Base-by-base conservation (phyloP, 2,797 vertebrate genomes). In the Lepilemur ruficaudatus region DNA sequence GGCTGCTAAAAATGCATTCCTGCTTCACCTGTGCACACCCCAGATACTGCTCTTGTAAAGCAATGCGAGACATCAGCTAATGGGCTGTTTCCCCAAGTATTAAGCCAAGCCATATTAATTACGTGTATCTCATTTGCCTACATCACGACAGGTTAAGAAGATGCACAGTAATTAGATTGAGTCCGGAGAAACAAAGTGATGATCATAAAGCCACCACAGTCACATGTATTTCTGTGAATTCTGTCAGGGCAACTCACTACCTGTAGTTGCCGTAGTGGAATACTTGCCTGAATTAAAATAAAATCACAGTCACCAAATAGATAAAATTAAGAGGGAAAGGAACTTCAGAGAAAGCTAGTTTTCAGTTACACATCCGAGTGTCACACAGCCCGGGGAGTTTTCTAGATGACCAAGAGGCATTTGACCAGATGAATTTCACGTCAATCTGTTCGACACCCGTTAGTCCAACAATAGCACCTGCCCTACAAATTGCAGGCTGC, bases 191-290 rank as follows among this genome's bases (percentile, higher is more conserved):
- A 23, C 2, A 8, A 20, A 35, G 11, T 25, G 2, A 9, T 5
- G 15, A 11, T 8, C 0, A 5, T 0, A 20, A 8, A 14, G 12
- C 7, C 25, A 4, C 10, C 15, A 0, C 1, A 1, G 32, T 38
- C 43, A 25, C 11, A 3, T 4, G 4, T 3, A 5, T 1, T 28
- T 23, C 25, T 57, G 10, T 48, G 82, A 59, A 9, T 12, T 22
- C 35, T 38, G 1, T 35, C 70, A 4, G 61, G 41, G n/a, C 5
- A 0, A 1, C n/a, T 25, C 41, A 4, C 35, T 8, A 8, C 4
- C n/a, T 32, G 5, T 0, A 32, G 38, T 8, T 20, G 4, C 20
- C n/a, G 13, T 18, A 1, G 38, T 7, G 20, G 50, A 76, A 48
- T 5, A 23, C 30, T 22, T 69, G 30, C 25, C 14, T 55, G 15